Evolutionary conservation across 2,797 vertebrate species (phyloP), one percentile per base, ranked within the genome.

Genomic region (Tokudaia muenninki): DNA sequence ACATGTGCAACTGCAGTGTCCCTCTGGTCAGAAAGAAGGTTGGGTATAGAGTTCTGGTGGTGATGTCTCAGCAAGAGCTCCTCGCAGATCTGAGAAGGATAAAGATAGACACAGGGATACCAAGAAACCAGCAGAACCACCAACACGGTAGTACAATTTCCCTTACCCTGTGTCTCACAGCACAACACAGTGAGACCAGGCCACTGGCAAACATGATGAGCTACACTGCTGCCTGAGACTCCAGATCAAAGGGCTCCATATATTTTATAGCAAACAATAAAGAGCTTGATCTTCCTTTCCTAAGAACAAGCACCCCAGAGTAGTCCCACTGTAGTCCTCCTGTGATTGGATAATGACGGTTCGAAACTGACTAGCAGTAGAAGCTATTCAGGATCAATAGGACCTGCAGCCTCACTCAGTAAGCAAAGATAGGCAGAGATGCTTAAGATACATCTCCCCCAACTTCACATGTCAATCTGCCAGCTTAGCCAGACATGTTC

Each of bases 221-320:
- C 3, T 26, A 12, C 17, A 59, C 5, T 1, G 1, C 50, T 21
- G 1, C 11, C 12, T 22, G 89, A 6, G 1, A 70, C 3, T 79
- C 52, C 17, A 67, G n/a, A 82, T 41, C 7, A 22, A 77, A 57
- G 6, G 17, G 22, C 9, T 67, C 52, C 47, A 13, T 8, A 21
- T 61, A 19, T 80, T 61, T 82, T 81, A 11, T 37, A 82, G n/a
- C n/a, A 67, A 92, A 16, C 21, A 47, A 78, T 59, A 90, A 78
- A 44, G 34, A 88, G 57, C 11, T 41, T 47, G 37, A 17, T 47
- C n/a, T 19, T 59, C 74, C 17, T 84, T 19, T 24, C 16, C 19
- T 7, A 2, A 47, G 55, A 84, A 65, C 14, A 26, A 91, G 59
- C 47, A 11, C n/a, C 55, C 47, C 31, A 50, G 26, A 93, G 41